A percentile compares a stretch with the other conserved stretches of the same genome.
Conservation (phyloP, 2,113 vertebrate species). For the Colossoma macropomum region DNA sequence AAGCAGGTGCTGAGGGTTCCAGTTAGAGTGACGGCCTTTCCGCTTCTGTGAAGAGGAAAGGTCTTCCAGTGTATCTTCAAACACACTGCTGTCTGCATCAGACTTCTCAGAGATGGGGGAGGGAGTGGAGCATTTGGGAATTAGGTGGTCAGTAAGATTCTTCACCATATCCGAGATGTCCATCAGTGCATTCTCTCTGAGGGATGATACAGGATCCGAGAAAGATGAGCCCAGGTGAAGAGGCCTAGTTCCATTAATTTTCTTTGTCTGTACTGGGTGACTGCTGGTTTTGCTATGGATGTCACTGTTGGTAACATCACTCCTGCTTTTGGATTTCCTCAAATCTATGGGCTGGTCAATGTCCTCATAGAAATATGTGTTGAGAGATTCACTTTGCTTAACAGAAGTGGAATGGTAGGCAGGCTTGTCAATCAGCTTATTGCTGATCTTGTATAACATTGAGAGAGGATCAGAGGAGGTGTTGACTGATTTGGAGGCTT, state of each 20-base stretch:
- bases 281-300: conserved; percentile 52
- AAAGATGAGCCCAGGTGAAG: conserved; percentile 68
- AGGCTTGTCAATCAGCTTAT: conserved; percentile 94
- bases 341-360: conserved; percentile 97
- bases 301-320: conserved; percentile 57
- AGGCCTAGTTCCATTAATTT: conserved; percentile 74
- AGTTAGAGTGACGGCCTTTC: conserved; percentile 98
- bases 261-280: conserved; percentile 62
- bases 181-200: conserved; percentile 93
- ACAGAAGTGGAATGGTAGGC: conserved; percentile 80
- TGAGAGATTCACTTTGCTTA: conserved; percentile 83
- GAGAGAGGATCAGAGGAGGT: conserved; percentile 90
- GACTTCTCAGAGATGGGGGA: conserved; percentile 93
- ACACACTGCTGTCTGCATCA: conserved; percentile 88
- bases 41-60: conserved; percentile 92
- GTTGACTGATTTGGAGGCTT: conserved; percentile 88
- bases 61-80: conserved; percentile 92
- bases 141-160: conserved; percentile 93
- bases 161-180: conserved; percentile 99
- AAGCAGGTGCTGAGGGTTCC: conserved; percentile 98
- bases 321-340: conserved; percentile 90
- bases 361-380: conserved; percentile 83
- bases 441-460: conserved; percentile 95
- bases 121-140: conserved; percentile 94
- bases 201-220: conserved; percentile 81